These are phyloP conservation scores for Theristicus caerulescens DNA, from an alignment of 2,113 vertebrate genomes.

Conservation along the genomic window DNA sequence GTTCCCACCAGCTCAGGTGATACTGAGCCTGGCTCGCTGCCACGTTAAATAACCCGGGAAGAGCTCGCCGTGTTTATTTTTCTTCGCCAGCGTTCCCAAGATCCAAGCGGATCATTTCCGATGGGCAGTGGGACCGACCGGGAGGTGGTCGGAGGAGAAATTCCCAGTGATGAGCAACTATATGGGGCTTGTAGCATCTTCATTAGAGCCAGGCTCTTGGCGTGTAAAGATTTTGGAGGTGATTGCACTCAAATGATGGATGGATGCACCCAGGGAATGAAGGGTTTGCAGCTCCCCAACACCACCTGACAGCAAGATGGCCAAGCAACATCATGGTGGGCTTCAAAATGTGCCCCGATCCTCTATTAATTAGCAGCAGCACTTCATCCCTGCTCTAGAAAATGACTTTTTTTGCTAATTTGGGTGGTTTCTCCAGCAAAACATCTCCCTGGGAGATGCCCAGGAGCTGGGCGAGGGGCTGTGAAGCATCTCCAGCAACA, in stretches of 20 bases:
- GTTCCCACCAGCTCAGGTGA: background rate
- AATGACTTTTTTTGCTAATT: background rate
- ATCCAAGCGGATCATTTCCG: rapidly evolving
- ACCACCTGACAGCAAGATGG: rapidly evolving
- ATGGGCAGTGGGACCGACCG: background rate
- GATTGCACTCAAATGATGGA: background rate
- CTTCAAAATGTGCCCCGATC: background rate
- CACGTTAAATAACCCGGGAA: rapidly evolving
- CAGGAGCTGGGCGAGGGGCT: background rate
- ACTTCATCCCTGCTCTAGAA: background rate
- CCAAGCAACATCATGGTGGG: background rate
- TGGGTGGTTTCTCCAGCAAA: background rate
- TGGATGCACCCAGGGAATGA: rapidly evolving
- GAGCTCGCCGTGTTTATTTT: background rate
- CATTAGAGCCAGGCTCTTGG: background rate
- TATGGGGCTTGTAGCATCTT: rapidly evolving
- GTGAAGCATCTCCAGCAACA: background rate
- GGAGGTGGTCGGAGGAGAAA: background rate
- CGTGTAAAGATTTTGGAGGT: background rate
- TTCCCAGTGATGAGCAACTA: rapidly evolving
- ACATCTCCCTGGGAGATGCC: background rate
- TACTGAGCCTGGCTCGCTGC: background rate
- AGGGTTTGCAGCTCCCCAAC: background rate
- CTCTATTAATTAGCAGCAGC: background rate
- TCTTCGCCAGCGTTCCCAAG: background rate